Conservation (phyloP, 2,113 vertebrate species). For the Gymnarchus niloticus region DNA sequence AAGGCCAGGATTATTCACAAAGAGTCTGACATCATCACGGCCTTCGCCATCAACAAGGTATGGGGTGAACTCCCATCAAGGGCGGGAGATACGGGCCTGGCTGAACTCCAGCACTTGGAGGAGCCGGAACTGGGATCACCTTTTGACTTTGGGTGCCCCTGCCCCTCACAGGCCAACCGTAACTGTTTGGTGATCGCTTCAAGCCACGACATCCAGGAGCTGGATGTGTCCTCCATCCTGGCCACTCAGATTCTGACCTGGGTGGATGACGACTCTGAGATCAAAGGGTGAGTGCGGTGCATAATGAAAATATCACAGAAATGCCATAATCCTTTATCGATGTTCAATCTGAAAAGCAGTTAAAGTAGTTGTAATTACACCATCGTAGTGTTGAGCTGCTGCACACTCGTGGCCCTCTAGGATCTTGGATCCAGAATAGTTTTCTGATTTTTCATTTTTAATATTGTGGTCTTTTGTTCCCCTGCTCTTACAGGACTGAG, state of each 20-base stretch:
- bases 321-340: background rate
- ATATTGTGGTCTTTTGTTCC: background rate
- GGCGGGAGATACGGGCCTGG: background rate
- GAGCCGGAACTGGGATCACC: background rate
- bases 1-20: slow-evolving; percentile 97
- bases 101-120: background rate
- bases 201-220: slow-evolving; percentile 92
- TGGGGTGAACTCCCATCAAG: background rate
- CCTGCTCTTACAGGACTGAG: slow-evolving; percentile 62
- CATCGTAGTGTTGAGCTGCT: background rate
- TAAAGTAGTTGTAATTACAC: background rate
- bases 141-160: background rate
- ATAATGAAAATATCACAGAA: background rate
- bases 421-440: background rate
- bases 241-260: slow-evolving; percentile 91
- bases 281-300: slow-evolving; percentile 74
- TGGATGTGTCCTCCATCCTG: slow-evolving; percentile 94
- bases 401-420: too few relatives aligned
- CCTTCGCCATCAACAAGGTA: slow-evolving; percentile 97
- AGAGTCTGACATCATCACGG: slow-evolving; percentile 97
- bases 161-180: slow-evolving; percentile 43
- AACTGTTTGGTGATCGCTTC: slow-evolving; percentile 97
- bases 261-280: slow-evolving; percentile 89
- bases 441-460: background rate
- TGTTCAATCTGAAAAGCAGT: background rate